A percentile compares a stretch with the other conserved stretches of the same genome.
phyloP scores from a whole-genome alignment of 2,888 invertebrate genomes.

The Gnatocerus cornutus region DNA sequence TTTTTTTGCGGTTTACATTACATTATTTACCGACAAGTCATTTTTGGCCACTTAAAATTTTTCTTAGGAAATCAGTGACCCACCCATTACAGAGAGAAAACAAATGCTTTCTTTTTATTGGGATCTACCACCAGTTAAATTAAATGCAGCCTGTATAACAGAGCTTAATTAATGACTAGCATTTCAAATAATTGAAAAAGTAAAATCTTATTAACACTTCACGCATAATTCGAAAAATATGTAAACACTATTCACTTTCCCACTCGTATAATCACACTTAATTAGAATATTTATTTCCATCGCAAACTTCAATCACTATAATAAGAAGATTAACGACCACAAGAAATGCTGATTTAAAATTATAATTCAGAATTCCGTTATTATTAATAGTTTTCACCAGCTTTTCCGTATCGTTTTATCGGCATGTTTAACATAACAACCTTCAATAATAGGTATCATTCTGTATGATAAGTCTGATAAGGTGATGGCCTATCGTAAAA shows the following conservation, averaged over 20 bases:
- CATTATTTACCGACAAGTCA: too few relatives aligned
- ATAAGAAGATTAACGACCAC: slow-evolving; percentile 10
- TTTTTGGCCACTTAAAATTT: too few relatives aligned
- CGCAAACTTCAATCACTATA: neutral
- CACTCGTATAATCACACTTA: neutral
- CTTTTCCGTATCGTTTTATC: slow-evolving; percentile 21
- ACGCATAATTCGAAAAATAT: neutral
- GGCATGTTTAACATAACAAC: slow-evolving; percentile 10
- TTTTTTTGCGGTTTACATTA: too few relatives aligned
- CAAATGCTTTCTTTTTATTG: too few relatives aligned
- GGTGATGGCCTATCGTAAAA: neutral
- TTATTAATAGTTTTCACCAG: slow-evolving; percentile 24
- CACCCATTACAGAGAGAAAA: too few relatives aligned
- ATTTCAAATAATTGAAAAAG: too few relatives aligned
- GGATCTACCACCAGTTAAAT: too few relatives aligned
- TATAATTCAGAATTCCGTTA: slow-evolving; percentile 23
- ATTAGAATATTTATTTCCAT: slow-evolving; percentile 6
- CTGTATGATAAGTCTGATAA: too few relatives aligned
- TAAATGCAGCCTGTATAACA: too few relatives aligned
- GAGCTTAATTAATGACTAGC: too few relatives aligned
- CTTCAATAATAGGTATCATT: slow-evolving; percentile 5
- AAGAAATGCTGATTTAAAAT: slow-evolving; percentile 27
- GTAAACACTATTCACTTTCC: neutral
- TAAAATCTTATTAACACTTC: too few relatives aligned
- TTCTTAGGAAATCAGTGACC: too few relatives aligned